Evolutionary conservation across 2,113 vertebrate species (phyloP).

Genomic region (Empidonax alnorum): DNA sequence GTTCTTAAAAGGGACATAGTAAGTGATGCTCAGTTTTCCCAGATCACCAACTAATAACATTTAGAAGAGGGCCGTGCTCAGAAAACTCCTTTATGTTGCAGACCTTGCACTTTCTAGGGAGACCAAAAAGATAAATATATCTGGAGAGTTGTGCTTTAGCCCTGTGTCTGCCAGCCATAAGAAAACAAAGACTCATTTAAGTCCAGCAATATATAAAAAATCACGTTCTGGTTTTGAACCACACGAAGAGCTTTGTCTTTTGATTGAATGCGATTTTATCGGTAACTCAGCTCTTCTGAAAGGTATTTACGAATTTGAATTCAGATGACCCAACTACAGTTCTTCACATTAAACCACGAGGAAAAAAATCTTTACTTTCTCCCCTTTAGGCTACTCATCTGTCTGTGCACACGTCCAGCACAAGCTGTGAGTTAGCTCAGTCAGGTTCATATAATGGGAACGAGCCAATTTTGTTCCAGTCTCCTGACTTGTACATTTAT

Average conservation of each 20-base stretch:
- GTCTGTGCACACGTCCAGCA: background rate
- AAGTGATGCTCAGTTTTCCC: background rate
- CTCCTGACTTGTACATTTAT: background rate
- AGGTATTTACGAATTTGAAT: background rate
- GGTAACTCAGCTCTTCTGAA: background rate
- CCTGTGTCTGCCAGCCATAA: background rate
- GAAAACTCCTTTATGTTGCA: background rate
- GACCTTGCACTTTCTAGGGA: background rate
- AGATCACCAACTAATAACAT: background rate
- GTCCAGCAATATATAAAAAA: background rate
- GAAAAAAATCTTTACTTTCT: background rate
- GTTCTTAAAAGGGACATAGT: background rate
- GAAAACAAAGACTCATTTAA: background rate
- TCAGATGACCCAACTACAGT: background rate
- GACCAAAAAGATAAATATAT: background rate
- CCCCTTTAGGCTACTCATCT: background rate
- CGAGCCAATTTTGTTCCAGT: background rate
- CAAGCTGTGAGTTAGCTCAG: background rate
- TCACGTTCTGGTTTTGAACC: background rate
- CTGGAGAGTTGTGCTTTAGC: background rate
- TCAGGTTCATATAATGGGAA: background rate
- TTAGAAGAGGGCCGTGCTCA: background rate
- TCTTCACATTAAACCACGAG: background rate
- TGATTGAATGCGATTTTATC: background rate
- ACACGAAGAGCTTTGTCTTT: background rate